A percentile compares a stretch with the other conserved stretches of the same genome.
phyloP scores from a whole-genome alignment of 1,140 invertebrate genomes.

The Cherax destructor region DNA sequence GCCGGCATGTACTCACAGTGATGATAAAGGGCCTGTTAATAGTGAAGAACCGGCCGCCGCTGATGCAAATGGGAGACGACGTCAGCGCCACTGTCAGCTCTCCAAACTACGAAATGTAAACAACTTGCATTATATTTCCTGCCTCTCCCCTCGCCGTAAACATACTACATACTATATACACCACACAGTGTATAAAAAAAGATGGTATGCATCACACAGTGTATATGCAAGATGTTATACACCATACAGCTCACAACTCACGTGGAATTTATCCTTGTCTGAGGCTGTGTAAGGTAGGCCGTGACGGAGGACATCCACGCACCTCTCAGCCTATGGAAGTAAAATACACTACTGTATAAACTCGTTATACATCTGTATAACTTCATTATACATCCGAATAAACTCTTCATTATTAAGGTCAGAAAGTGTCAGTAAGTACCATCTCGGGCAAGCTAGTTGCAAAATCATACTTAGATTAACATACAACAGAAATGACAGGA shows the following conservation, averaged over 20 bases:
- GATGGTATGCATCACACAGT: neutral
- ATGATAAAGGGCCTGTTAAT: slow-evolving; percentile 56
- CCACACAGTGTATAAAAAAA: too few relatives aligned
- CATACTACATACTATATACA: too few relatives aligned
- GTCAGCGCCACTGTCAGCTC: slow-evolving; percentile 43
- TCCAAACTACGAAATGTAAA: neutral
- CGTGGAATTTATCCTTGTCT: slow-evolving; percentile 45
- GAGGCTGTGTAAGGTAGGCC: slow-evolving; percentile 38
- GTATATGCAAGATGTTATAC: neutral
- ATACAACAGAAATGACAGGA: too few relatives aligned
- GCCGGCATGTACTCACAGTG: slow-evolving; percentile 19
- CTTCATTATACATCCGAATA: too few relatives aligned
- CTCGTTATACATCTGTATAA: too few relatives aligned
- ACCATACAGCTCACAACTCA: neutral
- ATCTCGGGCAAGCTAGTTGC: too few relatives aligned
- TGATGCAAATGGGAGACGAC: slow-evolving; percentile 40
- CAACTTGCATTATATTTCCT: too few relatives aligned
- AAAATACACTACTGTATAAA: neutral
- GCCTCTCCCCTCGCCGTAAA: too few relatives aligned
- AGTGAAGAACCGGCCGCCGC: slow-evolving; percentile 44
- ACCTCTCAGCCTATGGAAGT: neutral
- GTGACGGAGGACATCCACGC: slow-evolving; percentile 6
- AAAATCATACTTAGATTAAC: too few relatives aligned
- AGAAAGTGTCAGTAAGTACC: too few relatives aligned
- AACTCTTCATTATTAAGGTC: too few relatives aligned